Evolutionary conservation across 2,113 vertebrate species (phyloP), one percentile per base, ranked within the genome.

Genomic region (Mionectes macconnelli): DNA sequence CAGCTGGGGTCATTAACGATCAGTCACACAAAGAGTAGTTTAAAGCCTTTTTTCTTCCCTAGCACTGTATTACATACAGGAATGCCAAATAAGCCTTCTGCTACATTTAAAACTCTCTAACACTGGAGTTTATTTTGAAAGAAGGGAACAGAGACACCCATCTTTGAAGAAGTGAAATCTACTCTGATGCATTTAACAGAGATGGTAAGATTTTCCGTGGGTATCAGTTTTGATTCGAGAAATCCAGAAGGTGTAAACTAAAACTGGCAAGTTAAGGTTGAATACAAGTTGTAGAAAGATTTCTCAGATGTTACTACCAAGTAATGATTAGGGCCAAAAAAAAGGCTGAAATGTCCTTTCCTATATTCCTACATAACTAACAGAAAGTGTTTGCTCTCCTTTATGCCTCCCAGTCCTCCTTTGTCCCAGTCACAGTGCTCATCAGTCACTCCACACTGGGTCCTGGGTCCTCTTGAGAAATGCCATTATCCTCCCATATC

Each of bases 341-440:
- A 33, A 9, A 4, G 5, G 17, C 12, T 56, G 49, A 81, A 90
- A 31, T 2, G 0, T 50, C 15, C 3, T 73, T 76, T 88, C 5
- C 1, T 40, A 14, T 64, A 63, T 47, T 83, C 14, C 39, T 47
- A 10, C 12, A 40, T 37, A 23, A 53, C 31, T 73, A 22, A 50
- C 49, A 87, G 12, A n/a, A 50, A 82, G 28, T 21, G 4, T 40
- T 20, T 72, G 33, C 21, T 76, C 68, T 68, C 8, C 7, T 10
- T 40, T 35, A 57, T 60, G 16, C 24, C 4, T 66, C 15, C 17
- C 21, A 73, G 4, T 23, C 27, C 7, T 39, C 35, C 25, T 33
- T 40, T 78, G 18, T n/a, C 2, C 6, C 21, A 25, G 5, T 1
- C 5, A 33, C 0, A 2, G 49, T 5, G 6, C 30, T 82, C 31